Conservation (phyloP, 2,797 vertebrate species). For the Rhynchotus rufescens region DNA sequence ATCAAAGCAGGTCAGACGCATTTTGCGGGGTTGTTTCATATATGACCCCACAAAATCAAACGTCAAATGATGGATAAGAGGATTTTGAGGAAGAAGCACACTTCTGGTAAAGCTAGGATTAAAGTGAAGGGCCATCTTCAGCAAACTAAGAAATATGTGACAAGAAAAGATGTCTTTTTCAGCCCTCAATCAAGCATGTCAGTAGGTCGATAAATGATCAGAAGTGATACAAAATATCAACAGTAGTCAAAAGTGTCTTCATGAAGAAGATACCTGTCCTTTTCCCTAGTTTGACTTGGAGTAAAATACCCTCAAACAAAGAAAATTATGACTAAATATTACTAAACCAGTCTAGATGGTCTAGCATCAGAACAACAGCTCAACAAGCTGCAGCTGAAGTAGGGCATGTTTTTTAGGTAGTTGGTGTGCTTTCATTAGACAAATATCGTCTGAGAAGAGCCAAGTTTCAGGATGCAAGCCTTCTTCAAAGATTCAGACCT, state of each 20-base stretch:
- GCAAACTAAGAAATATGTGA: background rate
- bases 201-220: background rate
- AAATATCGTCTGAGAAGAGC: background rate
- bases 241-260: background rate
- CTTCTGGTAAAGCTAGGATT: background rate
- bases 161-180: background rate
- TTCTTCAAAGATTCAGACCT: background rate
- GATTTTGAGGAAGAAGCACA: background rate
- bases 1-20: background rate
- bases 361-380: background rate
- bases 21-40: background rate
- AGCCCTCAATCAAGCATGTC: background rate
- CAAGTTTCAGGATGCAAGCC: background rate
- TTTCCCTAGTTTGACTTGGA: background rate
- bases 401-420: background rate
- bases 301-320: background rate
- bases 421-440: background rate
- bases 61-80: background rate
- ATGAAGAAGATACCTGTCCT: background rate
- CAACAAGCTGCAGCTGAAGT: fast-evolving
- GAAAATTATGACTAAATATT: background rate
- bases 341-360: background rate
- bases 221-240: background rate
- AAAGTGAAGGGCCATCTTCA: background rate
- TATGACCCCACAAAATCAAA: background rate